Conservation (phyloP, 2,888 invertebrate genomes). For the Agrypnus murinus region DNA sequence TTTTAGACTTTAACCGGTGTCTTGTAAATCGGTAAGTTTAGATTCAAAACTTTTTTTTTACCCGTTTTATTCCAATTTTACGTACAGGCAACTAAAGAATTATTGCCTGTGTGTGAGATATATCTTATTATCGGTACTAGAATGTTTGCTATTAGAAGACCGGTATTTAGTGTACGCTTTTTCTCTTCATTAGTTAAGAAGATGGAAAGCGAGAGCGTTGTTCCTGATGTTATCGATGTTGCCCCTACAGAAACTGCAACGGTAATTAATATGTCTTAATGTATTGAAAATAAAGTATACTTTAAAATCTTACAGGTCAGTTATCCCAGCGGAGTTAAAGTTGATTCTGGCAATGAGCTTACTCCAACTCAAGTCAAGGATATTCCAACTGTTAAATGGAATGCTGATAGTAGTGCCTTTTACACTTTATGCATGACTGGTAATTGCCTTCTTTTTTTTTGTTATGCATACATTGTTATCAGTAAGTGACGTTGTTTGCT, state of each 20-base stretch:
- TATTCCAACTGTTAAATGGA: constrained; percentile 79
- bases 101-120: constrained; percentile 2
- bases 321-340: constrained; percentile 73
- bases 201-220: constrained; percentile 72
- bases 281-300: not conserved
- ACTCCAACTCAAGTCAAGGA: constrained; percentile 84
- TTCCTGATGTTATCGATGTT: constrained; percentile 80
- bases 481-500: too few species aligned
- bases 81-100: constrained; percentile 1
- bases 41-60: not conserved
- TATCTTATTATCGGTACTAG: constrained; percentile 36
- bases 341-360: constrained; percentile 79
- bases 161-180: constrained; percentile 52
- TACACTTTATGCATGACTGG: constrained; percentile 77
- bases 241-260: constrained; percentile 74
- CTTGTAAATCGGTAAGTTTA: constrained; percentile 17
- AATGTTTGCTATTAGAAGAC: constrained; percentile 54
- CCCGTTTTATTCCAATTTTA: not conserved
- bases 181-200: constrained; percentile 56
- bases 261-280: constrained; percentile 29
- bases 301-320: constrained; percentile 64
- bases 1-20: constrained; percentile 8
- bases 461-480: not conserved
- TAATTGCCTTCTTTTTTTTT: too few species aligned
- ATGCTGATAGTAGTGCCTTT: constrained; percentile 74